These are phyloP conservation scores for Heliangelus exortis DNA, from an alignment of 2,797 vertebrate species.

Conservation along the genomic window DNA sequence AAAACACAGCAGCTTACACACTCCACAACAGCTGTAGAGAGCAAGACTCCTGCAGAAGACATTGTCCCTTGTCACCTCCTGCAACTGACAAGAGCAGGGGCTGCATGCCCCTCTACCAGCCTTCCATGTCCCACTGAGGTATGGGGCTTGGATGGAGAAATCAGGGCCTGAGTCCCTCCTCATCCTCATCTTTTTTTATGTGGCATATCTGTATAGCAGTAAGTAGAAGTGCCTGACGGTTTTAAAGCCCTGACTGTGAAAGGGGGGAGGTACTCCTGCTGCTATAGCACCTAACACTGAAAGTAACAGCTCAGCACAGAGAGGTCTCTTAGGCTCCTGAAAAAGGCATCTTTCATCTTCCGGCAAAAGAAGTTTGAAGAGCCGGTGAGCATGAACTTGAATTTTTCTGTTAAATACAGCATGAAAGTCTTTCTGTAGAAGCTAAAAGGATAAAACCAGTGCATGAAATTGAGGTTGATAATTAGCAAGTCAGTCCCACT, in stretches of 20 bases:
- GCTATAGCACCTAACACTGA: background rate
- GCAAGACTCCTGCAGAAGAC: background rate
- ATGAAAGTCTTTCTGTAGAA: conserved; percentile 48
- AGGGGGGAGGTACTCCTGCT: background rate
- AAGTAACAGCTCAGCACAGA: background rate
- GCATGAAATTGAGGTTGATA: conserved; percentile 44
- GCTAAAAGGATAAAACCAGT: conserved; percentile 49
- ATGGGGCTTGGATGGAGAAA: background rate
- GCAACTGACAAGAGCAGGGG: background rate
- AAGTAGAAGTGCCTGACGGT: background rate
- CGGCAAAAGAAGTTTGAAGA: conserved; percentile 19
- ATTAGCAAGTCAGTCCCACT: conserved; percentile 17
- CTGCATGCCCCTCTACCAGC: background rate
- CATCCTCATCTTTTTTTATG: background rate
- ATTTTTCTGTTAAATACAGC: conserved; percentile 31
- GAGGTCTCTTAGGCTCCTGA: background rate
- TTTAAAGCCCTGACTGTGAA: background rate
- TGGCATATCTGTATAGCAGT: background rate
- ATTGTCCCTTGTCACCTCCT: background rate
- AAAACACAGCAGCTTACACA: background rate
- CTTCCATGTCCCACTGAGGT: fast-evolving
- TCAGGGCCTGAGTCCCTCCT: background rate
- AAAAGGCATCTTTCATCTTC: background rate
- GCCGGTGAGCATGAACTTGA: background rate
- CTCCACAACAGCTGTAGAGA: background rate